These are phyloP conservation scores for Eleutherodactylus coqui DNA, from an alignment of 2,797 vertebrate genomes.

Conservation along the genomic window DNA sequence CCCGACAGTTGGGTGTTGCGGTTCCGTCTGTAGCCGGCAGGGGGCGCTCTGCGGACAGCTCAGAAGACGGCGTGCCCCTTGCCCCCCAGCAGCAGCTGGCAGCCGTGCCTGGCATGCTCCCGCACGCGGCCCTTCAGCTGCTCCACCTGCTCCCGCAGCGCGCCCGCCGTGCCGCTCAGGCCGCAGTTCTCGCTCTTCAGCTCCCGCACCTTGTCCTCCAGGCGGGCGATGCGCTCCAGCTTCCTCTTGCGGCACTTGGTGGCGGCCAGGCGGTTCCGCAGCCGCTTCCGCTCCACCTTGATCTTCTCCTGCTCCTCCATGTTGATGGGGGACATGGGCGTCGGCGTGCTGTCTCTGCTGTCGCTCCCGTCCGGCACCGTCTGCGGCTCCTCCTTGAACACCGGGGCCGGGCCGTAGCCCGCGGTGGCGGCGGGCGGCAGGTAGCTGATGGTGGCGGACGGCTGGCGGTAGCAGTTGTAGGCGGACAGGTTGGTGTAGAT, in stretches of 20 bases:
- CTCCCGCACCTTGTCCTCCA: constrained; percentile 91
- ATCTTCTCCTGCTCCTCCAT: constrained; percentile 90
- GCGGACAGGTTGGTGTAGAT: constrained; percentile 91
- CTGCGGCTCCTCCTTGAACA: constrained; percentile 90
- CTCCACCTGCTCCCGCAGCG: constrained; percentile 90
- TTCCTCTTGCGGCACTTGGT: constrained; percentile 92
- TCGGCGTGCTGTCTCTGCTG: constrained; percentile 79
- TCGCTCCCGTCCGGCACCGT: constrained; percentile 86
- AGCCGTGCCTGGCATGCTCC: constrained; percentile 90
- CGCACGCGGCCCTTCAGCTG: constrained; percentile 92
- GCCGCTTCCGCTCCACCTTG: constrained; percentile 90
- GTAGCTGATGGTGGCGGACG: constrained; percentile 90
- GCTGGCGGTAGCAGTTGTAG: constrained; percentile 81
- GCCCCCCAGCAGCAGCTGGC: constrained; percentile 88
- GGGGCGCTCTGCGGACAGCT: too few species aligned
- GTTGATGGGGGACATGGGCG: constrained; percentile 89
- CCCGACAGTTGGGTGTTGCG: too few species aligned
- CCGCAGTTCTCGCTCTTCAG: constrained; percentile 90
- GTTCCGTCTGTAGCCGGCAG: constrained; percentile 17
- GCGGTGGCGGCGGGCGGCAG: constrained; percentile 74
- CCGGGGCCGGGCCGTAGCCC: constrained; percentile 62
- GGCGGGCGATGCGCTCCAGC: constrained; percentile 90
- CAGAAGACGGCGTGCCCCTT: constrained; percentile 82
- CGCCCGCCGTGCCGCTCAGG: constrained; percentile 85
- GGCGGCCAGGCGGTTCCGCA: constrained; percentile 90